A percentile compares a stretch with the other conserved stretches of the same genome.
These are phyloP conservation scores for Melieria crassipennis DNA, from an alignment of 2,888 invertebrate genomes.

Conservation along the genomic window DNA sequence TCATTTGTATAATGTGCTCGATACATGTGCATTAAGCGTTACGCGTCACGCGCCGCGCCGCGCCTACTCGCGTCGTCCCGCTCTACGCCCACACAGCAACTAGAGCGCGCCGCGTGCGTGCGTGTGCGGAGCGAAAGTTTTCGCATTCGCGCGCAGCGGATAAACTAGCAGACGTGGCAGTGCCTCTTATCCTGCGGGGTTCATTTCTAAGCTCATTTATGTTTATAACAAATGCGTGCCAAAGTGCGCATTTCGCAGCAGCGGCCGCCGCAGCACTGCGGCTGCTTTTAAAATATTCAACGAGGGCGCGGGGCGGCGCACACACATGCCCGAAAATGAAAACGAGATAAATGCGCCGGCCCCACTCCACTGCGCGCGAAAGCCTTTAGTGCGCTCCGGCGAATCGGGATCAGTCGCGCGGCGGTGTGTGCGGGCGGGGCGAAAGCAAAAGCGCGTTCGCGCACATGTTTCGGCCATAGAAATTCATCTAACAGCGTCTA, in stretches of 20 bases:
- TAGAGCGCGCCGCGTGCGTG: background rate
- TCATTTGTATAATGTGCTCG: slow-evolving; percentile 65
- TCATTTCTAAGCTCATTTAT: slow-evolving; percentile 66
- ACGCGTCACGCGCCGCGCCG: background rate
- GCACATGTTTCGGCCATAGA: slow-evolving; percentile 61
- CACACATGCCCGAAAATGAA: slow-evolving; percentile 2
- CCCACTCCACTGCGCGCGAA: background rate
- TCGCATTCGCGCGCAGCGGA: slow-evolving; percentile 9
- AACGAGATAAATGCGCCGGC: background rate
- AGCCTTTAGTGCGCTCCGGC: background rate
- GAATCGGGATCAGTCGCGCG: slow-evolving; percentile 41
- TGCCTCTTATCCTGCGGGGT: slow-evolving; percentile 60
- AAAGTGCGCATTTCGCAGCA: slow-evolving; percentile 50
- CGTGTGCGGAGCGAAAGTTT: slow-evolving; percentile 34
- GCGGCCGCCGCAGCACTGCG: slow-evolving; percentile 26
- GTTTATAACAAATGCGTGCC: slow-evolving; percentile 66
- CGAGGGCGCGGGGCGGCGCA: background rate
- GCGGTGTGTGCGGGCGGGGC: slow-evolving; percentile 39
- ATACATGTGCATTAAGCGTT: slow-evolving; percentile 49
- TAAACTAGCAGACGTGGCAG: slow-evolving; percentile 32
- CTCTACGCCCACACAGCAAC: background rate
- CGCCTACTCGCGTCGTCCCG: background rate
- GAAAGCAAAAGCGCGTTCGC: slow-evolving; percentile 29
- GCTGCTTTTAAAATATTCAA: slow-evolving; percentile 56
- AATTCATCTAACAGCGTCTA: slow-evolving; percentile 62